phyloP scores from a whole-genome alignment of 2,888 invertebrate species.

The Torymus aiolomorphi region DNA sequence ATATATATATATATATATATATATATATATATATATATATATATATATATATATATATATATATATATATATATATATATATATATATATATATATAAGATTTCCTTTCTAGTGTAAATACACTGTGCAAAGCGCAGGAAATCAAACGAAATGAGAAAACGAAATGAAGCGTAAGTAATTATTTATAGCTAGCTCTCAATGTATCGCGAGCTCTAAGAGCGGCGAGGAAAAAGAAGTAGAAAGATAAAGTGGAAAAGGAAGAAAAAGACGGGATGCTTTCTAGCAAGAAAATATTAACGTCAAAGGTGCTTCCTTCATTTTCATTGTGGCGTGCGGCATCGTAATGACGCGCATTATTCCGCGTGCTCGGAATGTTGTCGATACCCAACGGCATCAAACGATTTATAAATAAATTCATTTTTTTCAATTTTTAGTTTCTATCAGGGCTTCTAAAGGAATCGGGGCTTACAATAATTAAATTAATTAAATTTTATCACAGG shows the following conservation, averaged over 20 bases:
- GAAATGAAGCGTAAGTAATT: constrained; percentile 70
- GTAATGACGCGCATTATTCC: constrained; percentile 37
- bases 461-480: no score
- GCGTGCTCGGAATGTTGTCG: not conserved
- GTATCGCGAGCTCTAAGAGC: constrained; percentile 60
- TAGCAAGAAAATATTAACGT: constrained; percentile 62
- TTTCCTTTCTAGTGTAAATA: not conserved
- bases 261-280: not conserved
- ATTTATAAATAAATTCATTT: constrained; percentile 49
- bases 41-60: no score
- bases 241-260: not conserved
- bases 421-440: not conserved
- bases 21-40: no score
- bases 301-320: constrained; percentile 67
- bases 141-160: constrained; percentile 66
- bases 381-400: constrained; percentile 55
- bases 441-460: no score
- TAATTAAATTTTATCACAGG: no score
- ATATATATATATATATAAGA: not conserved
- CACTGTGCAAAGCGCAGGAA: constrained; percentile 55
- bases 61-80: no score
- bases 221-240: constrained; percentile 32
- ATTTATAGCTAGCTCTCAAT: constrained; percentile 68
- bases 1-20: no score
- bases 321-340: constrained; percentile 21